A percentile compares a stretch with the other conserved stretches of the same genome.
Conservation (phyloP, 2,888 invertebrate species). For the Drosophila engyochracea region DNA sequence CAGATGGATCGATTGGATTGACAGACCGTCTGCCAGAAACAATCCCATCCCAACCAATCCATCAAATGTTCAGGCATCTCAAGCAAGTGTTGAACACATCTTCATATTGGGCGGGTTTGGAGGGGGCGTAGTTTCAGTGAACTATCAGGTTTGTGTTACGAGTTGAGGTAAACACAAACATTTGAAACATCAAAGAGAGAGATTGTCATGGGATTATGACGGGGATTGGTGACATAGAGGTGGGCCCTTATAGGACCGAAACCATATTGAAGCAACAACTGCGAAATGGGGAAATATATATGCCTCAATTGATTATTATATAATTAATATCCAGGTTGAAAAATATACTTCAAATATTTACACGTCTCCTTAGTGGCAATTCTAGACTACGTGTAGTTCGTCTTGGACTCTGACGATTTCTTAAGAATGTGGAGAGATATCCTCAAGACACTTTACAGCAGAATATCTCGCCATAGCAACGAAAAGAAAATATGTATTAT, state of each 20-base stretch:
- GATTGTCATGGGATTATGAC: neutral
- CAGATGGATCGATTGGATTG: slow-evolving; percentile 22
- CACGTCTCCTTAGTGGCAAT: no score
- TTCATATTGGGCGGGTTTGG: slow-evolving; percentile 42
- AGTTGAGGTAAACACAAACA: slow-evolving; percentile 14
- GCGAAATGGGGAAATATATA: neutral
- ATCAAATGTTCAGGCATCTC: slow-evolving; percentile 56
- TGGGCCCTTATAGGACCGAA: neutral
- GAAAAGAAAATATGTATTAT: no score
- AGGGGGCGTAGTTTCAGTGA: slow-evolving; percentile 18
- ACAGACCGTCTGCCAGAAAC: slow-evolving; percentile 10
- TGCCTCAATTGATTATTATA: neutral
- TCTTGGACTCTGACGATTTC: no score
- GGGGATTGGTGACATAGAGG: neutral
- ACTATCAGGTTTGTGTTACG: slow-evolving; percentile 33
- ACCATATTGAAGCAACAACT: neutral
- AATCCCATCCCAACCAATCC: slow-evolving; percentile 44
- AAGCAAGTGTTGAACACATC: slow-evolving; percentile 61
- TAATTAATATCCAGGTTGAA: no score
- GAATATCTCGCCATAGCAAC: no score
- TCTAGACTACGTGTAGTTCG: no score
- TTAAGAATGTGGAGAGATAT: no score
- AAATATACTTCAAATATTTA: no score
- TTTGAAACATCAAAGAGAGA: neutral
- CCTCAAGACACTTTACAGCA: no score